Base-by-base conservation (phyloP, 37 sponge, comb jelly and placozoan species). In the Tethya wilhelma region DNA sequence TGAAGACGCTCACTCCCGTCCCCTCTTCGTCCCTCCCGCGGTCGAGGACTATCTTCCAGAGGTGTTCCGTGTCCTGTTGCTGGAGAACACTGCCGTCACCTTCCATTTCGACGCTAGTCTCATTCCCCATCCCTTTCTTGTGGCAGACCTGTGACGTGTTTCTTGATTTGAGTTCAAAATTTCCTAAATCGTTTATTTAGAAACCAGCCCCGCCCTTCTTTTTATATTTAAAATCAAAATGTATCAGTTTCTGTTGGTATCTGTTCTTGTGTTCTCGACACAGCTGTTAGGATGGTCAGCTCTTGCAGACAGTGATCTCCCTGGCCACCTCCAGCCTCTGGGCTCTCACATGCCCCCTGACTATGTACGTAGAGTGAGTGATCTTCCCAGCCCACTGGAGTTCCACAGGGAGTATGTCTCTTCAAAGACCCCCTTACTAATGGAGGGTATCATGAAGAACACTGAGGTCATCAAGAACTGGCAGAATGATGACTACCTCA, bases 321-420 rank as follows among this genome's bases (percentile, higher is more conserved):
- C 88, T 3, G 93, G 93, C 0, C 93, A 93, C 83, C 75, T 93
- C 86, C 81, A 80, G 59, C 89, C 89, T 0, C 65, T 93, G 29
- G 93, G 93, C 31, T 93, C 93, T 23, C 93, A 93, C 75, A 71
- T 59, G 64, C 79, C 78, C 25, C 89, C 89, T 14, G 77, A 84
- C 22, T 25, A 28, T 28, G 73, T 92, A 23, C 55, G 68, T 39
- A 64, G 64, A 40, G 26, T 87, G 22, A 56, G 30, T 56, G 5
- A 67, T 38, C n/a, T 84, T 23, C 89, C 85, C 12, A 34, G 34
- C 22, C 78, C 89, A 0, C 9, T 42, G 40, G 64, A 69, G 34
- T 92, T 92, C 43, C 59, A 83, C 60, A 66, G 67, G 44, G 42
- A 80, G 34, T 93, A 85, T 59, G 86, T 85, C 38, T 1, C 42